A percentile compares a stretch with the other conserved stretches of the same genome.
phyloP scores from a whole-genome alignment of 2,797 vertebrate species.

The Schizopygopsis malacanthus region DNA sequence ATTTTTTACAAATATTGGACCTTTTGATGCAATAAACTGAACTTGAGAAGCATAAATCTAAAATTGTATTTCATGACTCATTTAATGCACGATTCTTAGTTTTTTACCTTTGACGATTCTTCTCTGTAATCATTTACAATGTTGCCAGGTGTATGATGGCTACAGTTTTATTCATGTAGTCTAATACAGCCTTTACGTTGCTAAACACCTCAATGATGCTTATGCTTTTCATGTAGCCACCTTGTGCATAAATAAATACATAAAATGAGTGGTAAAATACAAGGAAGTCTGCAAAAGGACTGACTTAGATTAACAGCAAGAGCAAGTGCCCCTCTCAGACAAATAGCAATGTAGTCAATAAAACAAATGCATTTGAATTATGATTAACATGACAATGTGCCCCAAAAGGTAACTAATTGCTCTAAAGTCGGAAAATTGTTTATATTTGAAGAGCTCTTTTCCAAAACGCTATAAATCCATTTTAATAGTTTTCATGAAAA shows the following conservation, averaged over 20 bases:
- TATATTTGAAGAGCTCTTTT: too few relatives aligned
- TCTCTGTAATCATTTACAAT: not conserved
- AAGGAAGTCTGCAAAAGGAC: conserved; percentile 42
- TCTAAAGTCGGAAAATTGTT: too few relatives aligned
- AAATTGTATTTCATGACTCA: not conserved
- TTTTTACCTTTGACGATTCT: too few relatives aligned
- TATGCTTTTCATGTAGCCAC: not conserved
- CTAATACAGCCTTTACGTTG: not conserved
- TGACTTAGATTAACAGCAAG: conserved; percentile 49
- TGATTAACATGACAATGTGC: too few relatives aligned
- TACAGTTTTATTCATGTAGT: not conserved
- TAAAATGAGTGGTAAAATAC: not conserved
- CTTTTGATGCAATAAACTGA: not conserved
- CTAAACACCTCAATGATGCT: not conserved
- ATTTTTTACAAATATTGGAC: not conserved
- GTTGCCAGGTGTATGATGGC: not conserved
- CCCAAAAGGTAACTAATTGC: too few relatives aligned
- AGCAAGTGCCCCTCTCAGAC: not conserved
- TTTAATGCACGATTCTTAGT: not conserved
- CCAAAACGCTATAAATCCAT: too few relatives aligned
- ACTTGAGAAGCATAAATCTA: not conserved
- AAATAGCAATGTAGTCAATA: too few relatives aligned
- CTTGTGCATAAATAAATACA: not conserved
- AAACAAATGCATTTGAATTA: too few relatives aligned
- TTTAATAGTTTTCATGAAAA: too few relatives aligned